These are phyloP conservation scores for Hemistola chrysoprasaria DNA, from an alignment of 2,888 invertebrate species.

Conservation along the genomic window DNA sequence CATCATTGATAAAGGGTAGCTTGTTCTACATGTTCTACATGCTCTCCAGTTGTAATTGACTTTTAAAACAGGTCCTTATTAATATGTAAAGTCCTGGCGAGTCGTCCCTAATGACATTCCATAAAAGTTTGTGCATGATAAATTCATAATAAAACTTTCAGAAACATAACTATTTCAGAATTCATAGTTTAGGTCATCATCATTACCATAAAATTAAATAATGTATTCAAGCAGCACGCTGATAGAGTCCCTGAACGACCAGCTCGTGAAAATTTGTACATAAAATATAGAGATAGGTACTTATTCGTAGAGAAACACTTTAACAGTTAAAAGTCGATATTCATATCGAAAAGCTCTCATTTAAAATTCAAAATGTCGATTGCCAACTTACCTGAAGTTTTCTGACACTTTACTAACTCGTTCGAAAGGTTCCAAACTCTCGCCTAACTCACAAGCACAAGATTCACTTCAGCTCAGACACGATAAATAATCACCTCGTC, in stretches of 20 bases:
- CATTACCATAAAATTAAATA: slow-evolving; percentile 39
- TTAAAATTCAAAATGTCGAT: slow-evolving; percentile 42
- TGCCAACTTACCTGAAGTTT: slow-evolving; percentile 52
- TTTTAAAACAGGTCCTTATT: too few relatives aligned
- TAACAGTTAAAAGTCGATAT: slow-evolving; percentile 31
- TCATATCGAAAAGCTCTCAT: slow-evolving; percentile 56
- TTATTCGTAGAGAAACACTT: slow-evolving; percentile 36
- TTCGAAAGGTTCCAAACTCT: slow-evolving; percentile 27
- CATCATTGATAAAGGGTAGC: too few relatives aligned
- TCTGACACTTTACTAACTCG: slow-evolving; percentile 36
- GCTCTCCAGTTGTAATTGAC: too few relatives aligned
- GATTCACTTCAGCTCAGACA: slow-evolving; percentile 53
- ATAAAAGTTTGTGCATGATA: slow-evolving; percentile 4
- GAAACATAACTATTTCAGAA: slow-evolving; percentile 23
- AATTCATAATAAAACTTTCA: slow-evolving; percentile 14
- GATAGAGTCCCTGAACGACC: slow-evolving; percentile 36
- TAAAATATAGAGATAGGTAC: too few relatives aligned
- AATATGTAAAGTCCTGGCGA: too few relatives aligned
- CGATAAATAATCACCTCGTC: slow-evolving; percentile 59
- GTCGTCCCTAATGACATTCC: too few relatives aligned
- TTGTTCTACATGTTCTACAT: too few relatives aligned
- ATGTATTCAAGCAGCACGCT: slow-evolving; percentile 40
- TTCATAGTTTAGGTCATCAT: slow-evolving; percentile 35
- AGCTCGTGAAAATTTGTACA: slow-evolving; percentile 41
- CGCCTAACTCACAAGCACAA: slow-evolving; percentile 49